Conservation (phyloP, 2,888 invertebrate genomes). For the Oscheius onirici region DNA sequence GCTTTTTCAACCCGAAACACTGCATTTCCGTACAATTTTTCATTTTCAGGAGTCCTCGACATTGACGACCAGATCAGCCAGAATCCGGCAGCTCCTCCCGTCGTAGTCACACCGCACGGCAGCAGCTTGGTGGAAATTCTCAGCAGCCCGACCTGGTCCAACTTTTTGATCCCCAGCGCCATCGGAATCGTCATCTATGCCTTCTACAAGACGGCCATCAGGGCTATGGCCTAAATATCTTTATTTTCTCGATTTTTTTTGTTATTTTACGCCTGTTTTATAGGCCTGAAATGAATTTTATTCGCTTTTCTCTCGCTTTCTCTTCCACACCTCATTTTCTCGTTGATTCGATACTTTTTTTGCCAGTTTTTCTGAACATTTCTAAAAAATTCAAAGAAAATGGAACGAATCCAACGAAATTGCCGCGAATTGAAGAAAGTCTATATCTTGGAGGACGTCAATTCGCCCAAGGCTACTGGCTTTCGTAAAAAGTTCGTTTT, state of each 20-base stretch:
- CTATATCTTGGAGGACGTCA: conserved; percentile 21
- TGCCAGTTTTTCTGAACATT: neutral
- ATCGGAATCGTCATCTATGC: conserved; percentile 67
- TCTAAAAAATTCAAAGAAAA: neutral
- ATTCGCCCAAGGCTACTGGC: conserved; percentile 26
- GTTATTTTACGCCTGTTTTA: neutral
- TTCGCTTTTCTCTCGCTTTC: neutral
- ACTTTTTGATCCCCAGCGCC: conserved; percentile 71
- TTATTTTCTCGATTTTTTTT: neutral
- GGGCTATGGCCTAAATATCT: conserved; percentile 20
- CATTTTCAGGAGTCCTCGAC: conserved; percentile 19
- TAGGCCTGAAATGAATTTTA: neutral
- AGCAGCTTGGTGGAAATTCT: conserved; percentile 55
- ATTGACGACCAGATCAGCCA: conserved; percentile 1
- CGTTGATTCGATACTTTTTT: neutral
- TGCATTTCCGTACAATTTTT: no score
- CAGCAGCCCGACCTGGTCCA: conserved; percentile 70
- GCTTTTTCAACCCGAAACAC: no score
- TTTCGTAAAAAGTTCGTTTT: conserved; percentile 30
- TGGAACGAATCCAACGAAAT: conserved; percentile 27
- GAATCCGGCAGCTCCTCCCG: neutral
- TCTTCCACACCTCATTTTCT: neutral
- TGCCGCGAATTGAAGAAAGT: conserved; percentile 24
- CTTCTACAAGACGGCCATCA: conserved; percentile 56
- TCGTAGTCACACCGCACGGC: conserved; percentile 17